Base-by-base conservation (phyloP, 2,888 invertebrate genomes). In the Dermolepida albohirtum region DNA sequence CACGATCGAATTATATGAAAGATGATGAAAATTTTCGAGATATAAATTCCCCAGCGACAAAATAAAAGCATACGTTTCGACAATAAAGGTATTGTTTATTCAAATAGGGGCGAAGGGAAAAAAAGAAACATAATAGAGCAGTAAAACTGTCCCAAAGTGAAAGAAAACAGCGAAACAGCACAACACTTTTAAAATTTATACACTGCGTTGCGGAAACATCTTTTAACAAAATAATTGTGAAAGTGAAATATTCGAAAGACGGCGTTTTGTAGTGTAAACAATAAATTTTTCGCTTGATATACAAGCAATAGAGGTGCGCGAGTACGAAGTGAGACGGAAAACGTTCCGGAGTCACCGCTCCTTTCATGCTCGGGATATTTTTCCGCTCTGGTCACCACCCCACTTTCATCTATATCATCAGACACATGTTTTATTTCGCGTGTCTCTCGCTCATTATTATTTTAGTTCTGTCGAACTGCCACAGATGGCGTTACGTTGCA, bases 391-490 rank as follows among this genome's bases (percentile, higher is more conserved):
- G 67, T 72, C 72, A 73, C 73, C 70, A 74, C 75, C 74, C 74
- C 73, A 59, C 27, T 44, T 40, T 59, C 59, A 74, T 76, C 76
- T 76, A 76, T 77, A 78, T 78, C 78, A 78, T 76, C 77, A 75
- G 76, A 78, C 79, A 78, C 76, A 78, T 78, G 78, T 78, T 79
- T 78, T 78, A 79, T 77, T 77, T 78, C 78, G 71, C 70, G 73
- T 50, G 62, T 67, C 71, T 71, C 72, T 68, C 72, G 68, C 74
- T 72, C 75, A 73, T 74, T n/a, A 71, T 74, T 72, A 74, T 73
- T 74, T 76, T 75, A 74, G 75, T 75, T 59, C 16, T 11, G 16
- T 59, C 29, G 43, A 10, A 14, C 59, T 11, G 44, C 44, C 44
- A 29, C 27, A 59, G 44, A 59, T 44, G 44, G 44, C 44, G 57